phyloP scores from a whole-genome alignment of 2,888 invertebrate species.

The Lasioglossum pauxillum region DNA sequence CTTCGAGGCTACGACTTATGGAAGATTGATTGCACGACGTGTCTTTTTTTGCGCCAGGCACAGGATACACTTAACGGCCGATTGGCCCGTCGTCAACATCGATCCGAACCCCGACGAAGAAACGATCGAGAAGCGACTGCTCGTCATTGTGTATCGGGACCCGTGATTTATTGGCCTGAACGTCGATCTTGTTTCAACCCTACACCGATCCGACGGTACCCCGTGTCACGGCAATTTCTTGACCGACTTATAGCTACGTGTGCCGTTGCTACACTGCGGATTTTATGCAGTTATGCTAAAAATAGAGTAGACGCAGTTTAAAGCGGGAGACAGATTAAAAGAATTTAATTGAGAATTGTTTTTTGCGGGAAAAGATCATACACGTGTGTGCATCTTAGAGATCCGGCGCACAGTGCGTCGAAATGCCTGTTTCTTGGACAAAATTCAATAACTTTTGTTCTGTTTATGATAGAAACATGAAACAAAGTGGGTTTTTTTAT shows the following conservation, averaged over 20 bases:
- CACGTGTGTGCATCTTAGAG: neutral
- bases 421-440: too few species aligned
- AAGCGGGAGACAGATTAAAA: neutral
- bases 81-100: constrained; percentile 74
- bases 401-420: too few species aligned
- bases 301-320: neutral
- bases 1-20: constrained; percentile 72
- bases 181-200: constrained; percentile 19
- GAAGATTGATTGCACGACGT: constrained; percentile 76
- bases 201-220: neutral
- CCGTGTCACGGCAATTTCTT: neutral
- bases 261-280: neutral
- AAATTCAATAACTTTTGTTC: too few species aligned
- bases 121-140: constrained; percentile 51
- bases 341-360: neutral
- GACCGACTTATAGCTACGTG: neutral
- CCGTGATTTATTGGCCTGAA: constrained; percentile 27
- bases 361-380: neutral
- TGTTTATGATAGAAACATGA: too few species aligned
- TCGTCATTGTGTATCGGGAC: constrained; percentile 30
- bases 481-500: too few species aligned
- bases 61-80: constrained; percentile 76
- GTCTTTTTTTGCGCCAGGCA: constrained; percentile 64
- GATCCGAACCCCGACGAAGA: constrained; percentile 62
- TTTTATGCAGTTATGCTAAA: neutral